Conservation (phyloP, 2,797 vertebrate species). For the Cryptoprocta ferox region DNA sequence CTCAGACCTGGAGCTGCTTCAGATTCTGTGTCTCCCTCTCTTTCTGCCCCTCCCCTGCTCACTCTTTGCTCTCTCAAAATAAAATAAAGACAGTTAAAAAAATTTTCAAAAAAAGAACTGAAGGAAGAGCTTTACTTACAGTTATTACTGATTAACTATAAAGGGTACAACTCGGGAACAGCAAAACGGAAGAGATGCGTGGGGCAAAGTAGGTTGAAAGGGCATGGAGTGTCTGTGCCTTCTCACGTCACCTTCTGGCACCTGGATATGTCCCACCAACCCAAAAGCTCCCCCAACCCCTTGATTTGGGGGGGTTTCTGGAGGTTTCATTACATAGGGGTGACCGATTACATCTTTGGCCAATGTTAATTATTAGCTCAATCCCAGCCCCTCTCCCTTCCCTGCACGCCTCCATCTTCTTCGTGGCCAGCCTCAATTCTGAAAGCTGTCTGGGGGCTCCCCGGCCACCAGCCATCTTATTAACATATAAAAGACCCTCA, state of each 20-base stretch:
- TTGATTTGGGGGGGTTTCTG: neutral
- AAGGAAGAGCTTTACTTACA: neutral
- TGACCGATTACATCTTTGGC: neutral
- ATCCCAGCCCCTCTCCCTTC: neutral
- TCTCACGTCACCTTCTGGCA: accelerated
- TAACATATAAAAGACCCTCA: neutral
- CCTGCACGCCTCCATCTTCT: neutral
- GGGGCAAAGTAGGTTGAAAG: neutral
- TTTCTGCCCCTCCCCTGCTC: too few relatives aligned
- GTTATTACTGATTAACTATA: neutral
- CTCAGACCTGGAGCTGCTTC: too few relatives aligned
- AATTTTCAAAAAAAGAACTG: too few relatives aligned
- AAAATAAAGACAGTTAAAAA: too few relatives aligned
- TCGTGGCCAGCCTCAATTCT: neutral
- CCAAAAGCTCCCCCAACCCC: neutral
- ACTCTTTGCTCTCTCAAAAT: too few relatives aligned
- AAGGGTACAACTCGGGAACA: neutral
- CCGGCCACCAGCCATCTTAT: neutral
- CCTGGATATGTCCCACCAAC: neutral
- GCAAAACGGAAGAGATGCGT: accelerated
- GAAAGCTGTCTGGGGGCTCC: neutral
- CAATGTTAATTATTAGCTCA: neutral
- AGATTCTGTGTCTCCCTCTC: too few relatives aligned
- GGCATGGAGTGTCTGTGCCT: neutral
- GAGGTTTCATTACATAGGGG: neutral